phyloP scores from a whole-genome alignment of 2,888 invertebrate genomes.

The Cheilosia scutellata region DNA sequence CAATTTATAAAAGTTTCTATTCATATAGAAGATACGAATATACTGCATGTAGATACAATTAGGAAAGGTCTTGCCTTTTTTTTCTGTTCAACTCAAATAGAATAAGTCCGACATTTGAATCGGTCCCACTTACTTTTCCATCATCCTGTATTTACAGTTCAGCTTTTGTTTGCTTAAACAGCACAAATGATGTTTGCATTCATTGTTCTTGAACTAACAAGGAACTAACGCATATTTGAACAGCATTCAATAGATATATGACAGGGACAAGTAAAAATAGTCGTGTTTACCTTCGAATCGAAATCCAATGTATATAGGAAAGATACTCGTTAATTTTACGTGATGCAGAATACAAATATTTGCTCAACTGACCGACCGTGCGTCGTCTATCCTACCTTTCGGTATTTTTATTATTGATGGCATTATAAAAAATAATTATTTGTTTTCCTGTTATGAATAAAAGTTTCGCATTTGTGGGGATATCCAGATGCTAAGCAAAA shows the following conservation, averaged over 20 bases:
- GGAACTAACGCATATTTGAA: slow-evolving; percentile 39
- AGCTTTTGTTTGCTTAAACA: slow-evolving; percentile 17
- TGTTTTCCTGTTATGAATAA: too few species aligned
- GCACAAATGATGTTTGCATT: slow-evolving; percentile 34
- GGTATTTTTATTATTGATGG: too few species aligned
- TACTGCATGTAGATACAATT: too few species aligned
- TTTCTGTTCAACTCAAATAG: too few species aligned
- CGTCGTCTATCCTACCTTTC: too few species aligned
- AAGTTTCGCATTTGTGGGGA: too few species aligned
- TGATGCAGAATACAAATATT: slow-evolving; percentile 33
- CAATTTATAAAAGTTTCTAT: too few species aligned
- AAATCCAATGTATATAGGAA: not conserved
- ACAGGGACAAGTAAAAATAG: slow-evolving; percentile 21
- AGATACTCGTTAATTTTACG: not conserved
- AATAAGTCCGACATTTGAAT: not conserved
- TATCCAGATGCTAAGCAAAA: too few species aligned
- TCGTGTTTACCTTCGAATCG: slow-evolving; percentile 7
- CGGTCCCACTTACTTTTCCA: not conserved
- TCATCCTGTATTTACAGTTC: not conserved
- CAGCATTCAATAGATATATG: slow-evolving; percentile 8
- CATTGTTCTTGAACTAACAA: slow-evolving; percentile 40
- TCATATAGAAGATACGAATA: too few species aligned
- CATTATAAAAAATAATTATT: too few species aligned
- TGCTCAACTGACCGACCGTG: slow-evolving; percentile 19
- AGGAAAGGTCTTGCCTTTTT: too few species aligned